Percentiles rank a stretch among this genome's conserved stretches.
Evolutionary conservation across 2,888 invertebrate species (phyloP).

Genomic region (Pachliopta kotzebuea): DNA sequence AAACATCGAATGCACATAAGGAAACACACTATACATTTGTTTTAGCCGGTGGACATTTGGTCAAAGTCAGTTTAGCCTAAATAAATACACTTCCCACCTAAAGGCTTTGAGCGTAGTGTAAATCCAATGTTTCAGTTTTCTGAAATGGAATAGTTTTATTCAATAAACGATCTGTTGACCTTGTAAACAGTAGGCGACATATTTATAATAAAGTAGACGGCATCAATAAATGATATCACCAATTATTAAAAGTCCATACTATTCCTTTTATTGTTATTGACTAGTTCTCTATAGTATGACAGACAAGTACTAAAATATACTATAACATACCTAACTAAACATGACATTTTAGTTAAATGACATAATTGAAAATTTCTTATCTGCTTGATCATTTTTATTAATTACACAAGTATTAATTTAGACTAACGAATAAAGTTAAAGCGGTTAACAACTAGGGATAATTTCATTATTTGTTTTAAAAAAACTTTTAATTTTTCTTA

Average conservation of each 20-base stretch:
- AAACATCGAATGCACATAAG: neutral
- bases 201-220: neutral
- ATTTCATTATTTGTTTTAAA: no score
- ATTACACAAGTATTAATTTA: no score
- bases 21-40: neutral
- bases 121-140: neutral
- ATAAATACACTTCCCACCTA: neutral
- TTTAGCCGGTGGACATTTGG: neutral
- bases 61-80: neutral
- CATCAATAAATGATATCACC: neutral
- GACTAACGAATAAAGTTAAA: no score
- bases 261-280: neutral
- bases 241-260: neutral
- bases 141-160: neutral
- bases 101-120: conserved; percentile 3
- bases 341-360: no score
- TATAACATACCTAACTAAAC: no score
- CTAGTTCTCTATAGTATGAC: neutral
- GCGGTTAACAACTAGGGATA: no score
- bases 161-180: neutral
- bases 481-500: no score
- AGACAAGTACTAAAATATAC: no score
- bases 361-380: no score
- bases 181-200: neutral
- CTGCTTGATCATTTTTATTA: no score